phyloP scores from a whole-genome alignment of 1,140 invertebrate species.

The Lepidurus arcticus region DNA sequence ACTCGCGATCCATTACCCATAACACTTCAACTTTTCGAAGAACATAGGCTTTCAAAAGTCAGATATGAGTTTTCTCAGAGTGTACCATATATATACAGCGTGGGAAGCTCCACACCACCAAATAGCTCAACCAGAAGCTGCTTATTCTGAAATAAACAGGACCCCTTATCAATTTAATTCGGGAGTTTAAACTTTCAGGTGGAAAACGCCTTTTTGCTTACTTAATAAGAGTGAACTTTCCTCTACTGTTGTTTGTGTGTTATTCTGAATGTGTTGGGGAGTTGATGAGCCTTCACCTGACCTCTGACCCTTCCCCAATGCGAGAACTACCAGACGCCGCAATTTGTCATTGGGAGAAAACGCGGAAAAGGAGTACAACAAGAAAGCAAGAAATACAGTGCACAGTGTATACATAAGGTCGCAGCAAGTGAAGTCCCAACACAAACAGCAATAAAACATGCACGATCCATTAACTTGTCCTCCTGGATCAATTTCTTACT shows the following conservation, averaged over 20 bases:
- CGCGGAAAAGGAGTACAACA: background rate
- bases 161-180: background rate
- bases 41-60: background rate
- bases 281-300: constrained; percentile 6
- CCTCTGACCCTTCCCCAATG: background rate
- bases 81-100: background rate
- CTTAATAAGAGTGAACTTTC: background rate
- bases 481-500: background rate
- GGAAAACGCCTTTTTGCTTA: background rate
- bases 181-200: background rate
- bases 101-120: background rate
- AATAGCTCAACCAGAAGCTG: background rate
- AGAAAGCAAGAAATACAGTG: background rate
- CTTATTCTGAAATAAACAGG: background rate
- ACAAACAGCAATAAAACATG: background rate
- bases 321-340: constrained; percentile 1
- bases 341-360: constrained; percentile 19
- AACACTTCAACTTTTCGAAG: constrained; percentile 11
- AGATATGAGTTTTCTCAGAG: background rate
- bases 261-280: constrained; percentile 5
- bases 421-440: background rate
- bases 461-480: background rate
- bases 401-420: background rate
- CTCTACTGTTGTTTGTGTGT: background rate
- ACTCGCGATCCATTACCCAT: constrained; percentile 18